These are phyloP conservation scores for Phrynocephalus vlangalii DNA, from an alignment of 2,797 vertebrate species.

Conservation along the genomic window DNA sequence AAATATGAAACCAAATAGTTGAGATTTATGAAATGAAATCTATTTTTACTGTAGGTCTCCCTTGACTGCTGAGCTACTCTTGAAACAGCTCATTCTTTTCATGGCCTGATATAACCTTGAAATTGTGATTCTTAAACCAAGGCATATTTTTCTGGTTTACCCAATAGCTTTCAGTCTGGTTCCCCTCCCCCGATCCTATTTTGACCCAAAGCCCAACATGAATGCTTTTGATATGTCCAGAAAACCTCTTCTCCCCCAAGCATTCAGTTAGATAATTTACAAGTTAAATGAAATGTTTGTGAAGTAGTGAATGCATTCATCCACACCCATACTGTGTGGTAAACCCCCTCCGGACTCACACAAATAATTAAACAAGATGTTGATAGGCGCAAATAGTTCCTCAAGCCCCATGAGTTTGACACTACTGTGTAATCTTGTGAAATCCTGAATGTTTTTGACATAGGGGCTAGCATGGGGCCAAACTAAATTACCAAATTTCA, in stretches of 20 bases:
- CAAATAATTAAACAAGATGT: background rate
- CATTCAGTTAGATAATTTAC: background rate
- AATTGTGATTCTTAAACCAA: background rate
- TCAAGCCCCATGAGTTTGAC: background rate
- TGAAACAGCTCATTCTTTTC: background rate
- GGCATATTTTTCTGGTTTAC: background rate
- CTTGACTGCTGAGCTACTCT: background rate
- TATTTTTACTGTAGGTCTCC: background rate
- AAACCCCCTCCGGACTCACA: background rate
- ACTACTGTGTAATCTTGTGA: background rate
- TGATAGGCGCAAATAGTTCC: rapidly evolving
- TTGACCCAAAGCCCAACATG: background rate
- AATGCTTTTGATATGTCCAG: background rate
- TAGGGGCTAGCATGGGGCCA: slow-evolving; percentile 18
- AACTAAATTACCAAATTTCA: slow-evolving; percentile 38
- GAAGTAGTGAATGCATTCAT: background rate
- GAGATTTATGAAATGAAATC: background rate
- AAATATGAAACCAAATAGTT: background rate
- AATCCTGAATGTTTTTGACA: slow-evolving; percentile 34
- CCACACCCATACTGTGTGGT: background rate
- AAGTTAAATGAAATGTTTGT: slow-evolving; percentile 11
- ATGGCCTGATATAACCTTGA: slow-evolving; percentile 5
- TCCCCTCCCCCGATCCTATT: background rate
- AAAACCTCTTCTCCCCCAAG: background rate
- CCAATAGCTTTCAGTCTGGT: background rate